A percentile compares a stretch with the other conserved stretches of the same genome.
Conservation (phyloP, 2,888 invertebrate genomes). For the Diplolepis rosae region DNA sequence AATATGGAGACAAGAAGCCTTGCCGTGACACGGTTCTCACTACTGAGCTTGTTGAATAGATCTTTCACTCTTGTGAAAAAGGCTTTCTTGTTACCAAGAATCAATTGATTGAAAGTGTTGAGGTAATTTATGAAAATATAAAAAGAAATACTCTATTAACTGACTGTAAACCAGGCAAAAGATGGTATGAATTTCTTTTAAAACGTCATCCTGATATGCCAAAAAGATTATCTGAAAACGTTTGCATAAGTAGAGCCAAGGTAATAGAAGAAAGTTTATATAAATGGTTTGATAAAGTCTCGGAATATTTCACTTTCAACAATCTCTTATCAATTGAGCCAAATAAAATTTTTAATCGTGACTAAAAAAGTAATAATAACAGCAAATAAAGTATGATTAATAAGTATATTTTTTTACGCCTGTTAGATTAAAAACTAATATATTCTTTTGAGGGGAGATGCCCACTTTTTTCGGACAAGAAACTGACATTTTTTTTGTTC, state of each 20-base stretch:
- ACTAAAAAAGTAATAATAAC: conserved; percentile 54
- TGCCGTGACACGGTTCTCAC: conserved; percentile 33
- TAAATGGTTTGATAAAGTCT: conserved; percentile 53
- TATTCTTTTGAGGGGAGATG: too few species aligned
- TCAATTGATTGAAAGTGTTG: conserved; percentile 50
- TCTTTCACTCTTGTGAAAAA: conserved; percentile 22
- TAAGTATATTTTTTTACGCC: too few species aligned
- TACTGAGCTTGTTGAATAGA: conserved; percentile 35
- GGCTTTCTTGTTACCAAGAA: conserved; percentile 54
- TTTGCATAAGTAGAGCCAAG: conserved; percentile 47
- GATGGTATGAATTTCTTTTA: conserved; percentile 55
- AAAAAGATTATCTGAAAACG: conserved; percentile 52
- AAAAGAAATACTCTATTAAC: conserved; percentile 48
- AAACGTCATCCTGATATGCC: conserved; percentile 53
- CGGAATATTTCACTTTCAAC: conserved; percentile 45
- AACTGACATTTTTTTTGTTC: too few species aligned
- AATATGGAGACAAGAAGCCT: conserved; percentile 22
- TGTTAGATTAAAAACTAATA: too few species aligned
- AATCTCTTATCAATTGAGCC: conserved; percentile 50
- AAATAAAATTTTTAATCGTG: conserved; percentile 55
- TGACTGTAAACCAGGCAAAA: conserved; percentile 54
- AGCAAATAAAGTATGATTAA: too few species aligned
- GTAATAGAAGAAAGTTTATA: conserved; percentile 55
- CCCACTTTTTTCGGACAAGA: too few species aligned
- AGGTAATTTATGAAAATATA: conserved; percentile 41